A percentile compares a stretch with the other conserved stretches of the same genome.
These are phyloP conservation scores for Leucophenga varia DNA, from an alignment of 1,140 invertebrate genomes.

Conservation along the genomic window DNA sequence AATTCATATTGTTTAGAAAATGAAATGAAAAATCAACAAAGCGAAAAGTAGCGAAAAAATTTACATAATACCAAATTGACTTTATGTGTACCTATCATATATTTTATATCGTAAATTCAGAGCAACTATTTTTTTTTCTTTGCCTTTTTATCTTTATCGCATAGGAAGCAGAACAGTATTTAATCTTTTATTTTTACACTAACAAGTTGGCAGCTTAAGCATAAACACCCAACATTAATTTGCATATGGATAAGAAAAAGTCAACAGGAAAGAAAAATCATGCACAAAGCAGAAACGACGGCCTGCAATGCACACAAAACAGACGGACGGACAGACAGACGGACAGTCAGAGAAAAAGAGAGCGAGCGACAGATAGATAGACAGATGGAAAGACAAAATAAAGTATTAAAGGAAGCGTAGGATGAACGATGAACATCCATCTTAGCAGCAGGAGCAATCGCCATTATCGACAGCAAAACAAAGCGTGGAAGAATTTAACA, in stretches of 20 bases:
- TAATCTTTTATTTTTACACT: no score
- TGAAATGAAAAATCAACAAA: conserved; percentile 29
- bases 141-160: no score
- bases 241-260: conserved; percentile 18
- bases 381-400: conserved; percentile 2
- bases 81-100: no score
- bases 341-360: no score
- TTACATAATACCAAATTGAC: conserved; percentile 22
- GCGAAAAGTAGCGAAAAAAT: conserved; percentile 14
- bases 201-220: no score
- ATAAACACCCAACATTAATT: conserved; percentile 19
- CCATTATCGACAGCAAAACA: conserved; percentile 49
- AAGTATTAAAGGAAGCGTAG: conserved; percentile 14
- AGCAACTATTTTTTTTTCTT: no score
- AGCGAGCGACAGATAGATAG: neutral
- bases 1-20: conserved; percentile 21
- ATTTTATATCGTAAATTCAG: no score
- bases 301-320: neutral
- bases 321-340: neutral
- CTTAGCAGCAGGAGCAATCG: conserved; percentile 22
- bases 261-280: no score
- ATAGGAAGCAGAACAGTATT: no score
- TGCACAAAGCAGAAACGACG: neutral
- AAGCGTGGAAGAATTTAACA: conserved; percentile 48
- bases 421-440: conserved; percentile 37